Conservation (phyloP, 2,113 vertebrate genomes). For the Prolemur simus region DNA sequence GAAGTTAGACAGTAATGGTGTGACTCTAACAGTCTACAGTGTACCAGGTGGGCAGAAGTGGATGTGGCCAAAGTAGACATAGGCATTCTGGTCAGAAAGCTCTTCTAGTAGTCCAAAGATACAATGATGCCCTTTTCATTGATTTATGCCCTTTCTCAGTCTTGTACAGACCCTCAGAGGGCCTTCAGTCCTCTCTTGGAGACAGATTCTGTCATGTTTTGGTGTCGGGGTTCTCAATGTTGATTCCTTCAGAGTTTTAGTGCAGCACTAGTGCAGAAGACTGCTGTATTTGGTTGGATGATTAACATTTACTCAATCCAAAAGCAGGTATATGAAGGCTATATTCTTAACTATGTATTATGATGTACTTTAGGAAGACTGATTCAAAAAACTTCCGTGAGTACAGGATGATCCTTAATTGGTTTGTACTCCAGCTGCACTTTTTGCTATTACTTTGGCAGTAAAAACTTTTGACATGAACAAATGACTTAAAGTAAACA, state of each 20-base stretch:
- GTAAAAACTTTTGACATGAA: not conserved
- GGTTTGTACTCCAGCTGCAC: not conserved
- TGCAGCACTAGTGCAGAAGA: not conserved
- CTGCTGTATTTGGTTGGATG: not conserved
- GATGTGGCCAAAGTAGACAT: not conserved
- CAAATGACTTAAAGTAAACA: slow-evolving; percentile 23
- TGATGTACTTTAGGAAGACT: not conserved
- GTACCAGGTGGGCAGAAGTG: not conserved
- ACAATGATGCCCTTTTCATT: not conserved
- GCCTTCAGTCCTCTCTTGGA: not conserved
- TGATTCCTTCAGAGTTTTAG: not conserved
- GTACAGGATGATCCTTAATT: not conserved
- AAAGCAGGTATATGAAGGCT: not conserved
- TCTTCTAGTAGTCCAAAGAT: not conserved
- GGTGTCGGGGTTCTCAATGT: not conserved
- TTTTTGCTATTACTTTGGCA: not conserved
- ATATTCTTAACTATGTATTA: not conserved
- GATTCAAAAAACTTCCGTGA: not conserved
- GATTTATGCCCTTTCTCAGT: not conserved
- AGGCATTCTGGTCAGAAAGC: not conserved
- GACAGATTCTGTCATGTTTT: not conserved
- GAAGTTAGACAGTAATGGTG: not conserved
- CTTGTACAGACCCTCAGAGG: not conserved
- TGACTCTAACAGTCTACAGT: not conserved
- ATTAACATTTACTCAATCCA: not conserved